These are phyloP conservation scores for Pogoniulus pusillus DNA, from an alignment of 2,797 vertebrate genomes.

Conservation along the genomic window DNA sequence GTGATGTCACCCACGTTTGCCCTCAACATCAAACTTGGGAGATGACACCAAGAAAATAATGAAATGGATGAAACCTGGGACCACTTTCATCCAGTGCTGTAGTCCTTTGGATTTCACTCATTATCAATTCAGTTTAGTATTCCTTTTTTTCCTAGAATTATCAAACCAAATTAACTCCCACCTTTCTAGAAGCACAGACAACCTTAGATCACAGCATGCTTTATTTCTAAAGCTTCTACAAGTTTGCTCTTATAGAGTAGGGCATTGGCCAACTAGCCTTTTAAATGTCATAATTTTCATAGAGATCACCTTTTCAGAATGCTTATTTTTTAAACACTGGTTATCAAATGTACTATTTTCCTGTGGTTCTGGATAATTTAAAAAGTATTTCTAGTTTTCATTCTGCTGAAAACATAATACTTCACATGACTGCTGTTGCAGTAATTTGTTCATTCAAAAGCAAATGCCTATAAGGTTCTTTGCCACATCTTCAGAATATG, in stretches of 20 bases:
- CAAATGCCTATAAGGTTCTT: constrained; percentile 35
- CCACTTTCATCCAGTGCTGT: not conserved
- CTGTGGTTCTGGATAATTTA: not conserved
- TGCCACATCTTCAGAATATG: constrained; percentile 32
- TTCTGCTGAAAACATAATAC: not conserved
- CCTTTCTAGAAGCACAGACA: not conserved
- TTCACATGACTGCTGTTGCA: constrained; percentile 13
- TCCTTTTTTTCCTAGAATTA: not conserved
- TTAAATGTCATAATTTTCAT: not conserved
- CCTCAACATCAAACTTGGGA: not conserved
- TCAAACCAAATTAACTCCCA: not conserved
- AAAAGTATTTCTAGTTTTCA: not conserved
- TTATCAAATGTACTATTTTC: not conserved
- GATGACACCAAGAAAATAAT: not conserved
- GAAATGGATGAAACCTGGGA: not conserved
- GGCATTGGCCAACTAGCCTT: not conserved
- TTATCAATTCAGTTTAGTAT: not conserved
- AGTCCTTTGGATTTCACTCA: not conserved
- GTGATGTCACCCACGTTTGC: not conserved
- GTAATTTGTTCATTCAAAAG: constrained; percentile 38
- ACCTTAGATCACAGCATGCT: not conserved
- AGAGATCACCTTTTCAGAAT: not conserved
- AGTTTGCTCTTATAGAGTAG: not conserved
- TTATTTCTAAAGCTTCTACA: not conserved
- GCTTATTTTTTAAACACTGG: not conserved